Percentiles rank a stretch among this genome's conserved stretches.
Evolutionary conservation across 1,140 invertebrate species (phyloP).

Genomic region (Zaprionus nigranus): DNA sequence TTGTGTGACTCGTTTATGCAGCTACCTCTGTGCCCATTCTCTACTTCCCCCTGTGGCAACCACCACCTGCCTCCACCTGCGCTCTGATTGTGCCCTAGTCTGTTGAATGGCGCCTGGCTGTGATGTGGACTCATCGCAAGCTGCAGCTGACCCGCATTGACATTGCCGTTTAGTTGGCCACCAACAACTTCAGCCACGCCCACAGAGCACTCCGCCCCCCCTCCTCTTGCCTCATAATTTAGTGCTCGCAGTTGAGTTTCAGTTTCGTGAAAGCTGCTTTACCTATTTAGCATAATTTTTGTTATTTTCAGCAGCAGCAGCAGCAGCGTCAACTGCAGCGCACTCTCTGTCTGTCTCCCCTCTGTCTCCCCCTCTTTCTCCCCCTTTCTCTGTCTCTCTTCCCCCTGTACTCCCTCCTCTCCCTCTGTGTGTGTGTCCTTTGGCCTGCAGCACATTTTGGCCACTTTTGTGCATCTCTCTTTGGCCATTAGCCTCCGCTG

Average conservation of each 20-base stretch:
- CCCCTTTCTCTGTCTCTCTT: not conserved
- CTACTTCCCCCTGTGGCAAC: not conserved
- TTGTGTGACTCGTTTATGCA: too few relatives aligned
- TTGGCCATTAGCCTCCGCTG: slow-evolving; percentile 66
- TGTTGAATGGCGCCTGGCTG: slow-evolving; percentile 22
- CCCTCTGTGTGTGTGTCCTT: slow-evolving; percentile 20
- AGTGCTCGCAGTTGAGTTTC: slow-evolving; percentile 73
- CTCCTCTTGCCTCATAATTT: slow-evolving; percentile 50
- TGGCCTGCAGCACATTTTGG: slow-evolving; percentile 52
- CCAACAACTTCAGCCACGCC: not conserved
- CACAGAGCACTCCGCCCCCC: not conserved
- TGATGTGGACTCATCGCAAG: slow-evolving; percentile 28
- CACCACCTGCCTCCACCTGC: not conserved
- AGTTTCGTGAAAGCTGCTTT: slow-evolving; percentile 78
- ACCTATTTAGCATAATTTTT: slow-evolving; percentile 83
- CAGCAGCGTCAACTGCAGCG: slow-evolving; percentile 19
- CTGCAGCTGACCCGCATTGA: slow-evolving; percentile 59
- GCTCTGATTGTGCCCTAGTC: slow-evolving; percentile 14
- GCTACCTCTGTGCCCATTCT: not conserved
- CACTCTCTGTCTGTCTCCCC: not conserved
- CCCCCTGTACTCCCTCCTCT: too few relatives aligned
- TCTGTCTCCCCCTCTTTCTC: not conserved
- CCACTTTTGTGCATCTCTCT: slow-evolving; percentile 67
- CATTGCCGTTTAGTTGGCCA: slow-evolving; percentile 54
- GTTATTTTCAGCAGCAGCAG: slow-evolving; percentile 48